Base-by-base conservation (phyloP, 2,797 vertebrate species). In the Pyrocephalus nanus region DNA sequence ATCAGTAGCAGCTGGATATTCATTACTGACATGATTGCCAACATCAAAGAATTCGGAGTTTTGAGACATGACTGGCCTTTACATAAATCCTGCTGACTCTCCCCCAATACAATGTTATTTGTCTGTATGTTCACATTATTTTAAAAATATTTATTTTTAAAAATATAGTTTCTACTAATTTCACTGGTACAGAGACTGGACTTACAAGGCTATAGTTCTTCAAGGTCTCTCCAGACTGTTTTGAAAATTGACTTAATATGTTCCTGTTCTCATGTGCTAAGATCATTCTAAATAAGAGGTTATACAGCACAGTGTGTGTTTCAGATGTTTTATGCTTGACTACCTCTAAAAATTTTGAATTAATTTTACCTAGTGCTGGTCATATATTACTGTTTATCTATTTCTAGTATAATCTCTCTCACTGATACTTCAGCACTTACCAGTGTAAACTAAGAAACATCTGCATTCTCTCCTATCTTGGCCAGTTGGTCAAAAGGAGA, bases 1-100 rank as follows among this genome's bases (percentile, higher is more conserved):
- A 80, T 29, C 65, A 80, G 15, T 5, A 93, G 85, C 47, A 79
- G 55, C 40, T 66, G 90, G 60, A 69, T 60, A 73, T 42, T 60
- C 53, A 70, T 80, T 83, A 83, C 51, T 79, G 71, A 69, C 34
- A 75, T 34, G 29, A 80, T 3, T 55, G 55, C 40, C 81, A 73
- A 42, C 57, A 84, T 79, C 27, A 91, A 85, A 85, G 51, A 70
- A 81, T 48, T 55, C 2, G 2, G 51, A 83, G 34, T 91, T 91
- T 92, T 61, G 54, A 91, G 85, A 58, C 18, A 11, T 30, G 43
- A 73, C 51, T 70, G 76, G 42, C 22, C 65, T 90, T 81, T 88
- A 54, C 26, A 91, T 75, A 91, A 90, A 82, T 78, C 55, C 74
- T 85, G 84, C 54, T 78, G 81, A 69, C 29, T 81, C 29, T 69